Evolutionary conservation across 2,113 vertebrate genomes (phyloP).

Genomic region (Oryzias woworae): DNA sequence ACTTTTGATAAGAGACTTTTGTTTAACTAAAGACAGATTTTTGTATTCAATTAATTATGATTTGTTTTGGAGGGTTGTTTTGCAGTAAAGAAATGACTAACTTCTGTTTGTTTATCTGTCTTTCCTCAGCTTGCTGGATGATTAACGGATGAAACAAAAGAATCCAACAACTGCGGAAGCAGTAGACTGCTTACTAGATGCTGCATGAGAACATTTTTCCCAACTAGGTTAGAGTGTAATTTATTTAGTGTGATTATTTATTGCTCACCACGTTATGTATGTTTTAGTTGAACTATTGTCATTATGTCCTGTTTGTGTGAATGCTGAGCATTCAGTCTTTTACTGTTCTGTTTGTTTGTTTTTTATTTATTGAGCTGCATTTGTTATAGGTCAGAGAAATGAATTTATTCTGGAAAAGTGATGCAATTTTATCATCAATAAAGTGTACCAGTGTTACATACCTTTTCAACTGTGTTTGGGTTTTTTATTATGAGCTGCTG

Average conservation of each 20-base stretch:
- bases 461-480: conserved; percentile 15
- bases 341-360: conserved; percentile 33
- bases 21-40: too few relatives aligned
- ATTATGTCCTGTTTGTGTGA: conserved; percentile 17
- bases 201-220: conserved; percentile 22
- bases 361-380: conserved; percentile 69
- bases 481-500: neutral
- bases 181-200: conserved; percentile 47
- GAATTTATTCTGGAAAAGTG: conserved; percentile 46
- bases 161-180: conserved; percentile 3
- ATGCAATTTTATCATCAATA: conserved; percentile 62
- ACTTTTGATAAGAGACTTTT: too few relatives aligned
- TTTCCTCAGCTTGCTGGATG: conserved; percentile 21
- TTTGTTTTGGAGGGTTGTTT: neutral
- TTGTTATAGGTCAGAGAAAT: conserved; percentile 67
- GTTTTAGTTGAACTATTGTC: conserved; percentile 31
- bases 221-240: conserved; percentile 60
- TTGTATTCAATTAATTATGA: too few relatives aligned
- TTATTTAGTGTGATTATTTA: conserved; percentile 74
- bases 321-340: conserved; percentile 55
- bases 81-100: neutral
- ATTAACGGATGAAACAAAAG: conserved; percentile 9
- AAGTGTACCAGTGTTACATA: conserved; percentile 59
- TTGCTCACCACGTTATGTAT: conserved; percentile 49
- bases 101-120: conserved; percentile 11